A percentile compares a stretch with the other conserved stretches of the same genome.
Evolutionary conservation across 2,113 vertebrate genomes (phyloP).

Genomic region (Cranoglanis bouderius): DNA sequence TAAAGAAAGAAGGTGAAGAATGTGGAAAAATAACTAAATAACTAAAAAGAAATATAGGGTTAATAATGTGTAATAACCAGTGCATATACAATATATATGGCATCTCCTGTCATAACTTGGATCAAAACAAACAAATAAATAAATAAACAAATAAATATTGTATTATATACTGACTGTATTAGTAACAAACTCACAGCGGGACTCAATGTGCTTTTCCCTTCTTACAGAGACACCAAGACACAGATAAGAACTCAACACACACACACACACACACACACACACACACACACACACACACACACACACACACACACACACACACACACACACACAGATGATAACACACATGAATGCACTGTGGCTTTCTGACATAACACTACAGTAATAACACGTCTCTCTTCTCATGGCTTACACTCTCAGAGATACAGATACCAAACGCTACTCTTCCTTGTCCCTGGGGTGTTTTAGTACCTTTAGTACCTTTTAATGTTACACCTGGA

Average conservation of each 20-base stretch:
- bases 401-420: not conserved
- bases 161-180: too few species aligned
- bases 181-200: not conserved
- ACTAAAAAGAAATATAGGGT: not conserved
- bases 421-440: not conserved
- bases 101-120: not conserved
- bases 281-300: not conserved
- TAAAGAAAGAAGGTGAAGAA: not conserved
- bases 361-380: not conserved
- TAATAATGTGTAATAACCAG: not conserved
- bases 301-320: slow-evolving; percentile 6
- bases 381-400: not conserved
- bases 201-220: not conserved
- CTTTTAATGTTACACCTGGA: not conserved
- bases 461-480: not conserved
- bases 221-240: not conserved
- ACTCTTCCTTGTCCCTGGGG: not conserved
- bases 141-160: not conserved
- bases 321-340: not conserved
- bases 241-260: not conserved
- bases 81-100: not conserved
- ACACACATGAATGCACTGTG: not conserved
- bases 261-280: not conserved
- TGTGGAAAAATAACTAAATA: not conserved
- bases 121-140: not conserved